phyloP scores from a whole-genome alignment of 2,113 vertebrate species.

The Hippocampus mohnikei region DNA sequence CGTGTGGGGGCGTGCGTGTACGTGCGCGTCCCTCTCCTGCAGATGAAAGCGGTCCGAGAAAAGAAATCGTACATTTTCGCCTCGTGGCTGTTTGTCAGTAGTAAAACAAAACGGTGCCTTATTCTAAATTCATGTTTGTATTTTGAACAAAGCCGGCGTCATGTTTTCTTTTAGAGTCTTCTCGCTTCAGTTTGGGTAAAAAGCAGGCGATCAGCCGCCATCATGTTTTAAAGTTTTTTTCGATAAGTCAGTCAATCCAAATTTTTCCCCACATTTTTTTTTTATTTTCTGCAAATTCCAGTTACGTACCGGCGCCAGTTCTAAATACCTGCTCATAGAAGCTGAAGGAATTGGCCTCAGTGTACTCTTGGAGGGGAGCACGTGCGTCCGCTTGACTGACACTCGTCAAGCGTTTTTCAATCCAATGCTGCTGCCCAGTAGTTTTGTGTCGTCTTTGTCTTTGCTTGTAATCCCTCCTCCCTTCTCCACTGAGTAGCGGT shows the following conservation, averaged over 20 bases:
- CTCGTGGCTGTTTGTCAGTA: not conserved
- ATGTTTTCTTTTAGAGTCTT: not conserved
- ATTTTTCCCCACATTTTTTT: not conserved
- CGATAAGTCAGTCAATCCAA: not conserved
- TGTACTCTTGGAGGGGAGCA: not conserved
- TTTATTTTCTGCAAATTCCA: too few species aligned
- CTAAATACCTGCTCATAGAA: too few species aligned
- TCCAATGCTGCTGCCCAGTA: not conserved
- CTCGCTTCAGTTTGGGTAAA: not conserved
- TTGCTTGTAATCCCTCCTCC: slow-evolving; percentile 14
- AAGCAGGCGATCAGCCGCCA: slow-evolving; percentile 4
- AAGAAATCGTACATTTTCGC: not conserved
- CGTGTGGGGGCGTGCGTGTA: too few species aligned
- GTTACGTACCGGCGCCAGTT: too few species aligned
- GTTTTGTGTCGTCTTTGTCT: slow-evolving; percentile 22
- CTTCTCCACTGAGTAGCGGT: slow-evolving; percentile 12
- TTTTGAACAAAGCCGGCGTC: not conserved
- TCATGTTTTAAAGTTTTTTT: too few species aligned
- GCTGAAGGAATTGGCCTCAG: too few species aligned
- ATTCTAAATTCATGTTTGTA: not conserved
- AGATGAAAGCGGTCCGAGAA: not conserved
- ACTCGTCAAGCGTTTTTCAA: not conserved
- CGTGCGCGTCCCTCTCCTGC: not conserved
- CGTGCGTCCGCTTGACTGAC: not conserved
- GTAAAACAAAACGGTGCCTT: not conserved